Conservation (phyloP, 1,140 invertebrate genomes). For the Meloidogyne floridensis region DNA sequence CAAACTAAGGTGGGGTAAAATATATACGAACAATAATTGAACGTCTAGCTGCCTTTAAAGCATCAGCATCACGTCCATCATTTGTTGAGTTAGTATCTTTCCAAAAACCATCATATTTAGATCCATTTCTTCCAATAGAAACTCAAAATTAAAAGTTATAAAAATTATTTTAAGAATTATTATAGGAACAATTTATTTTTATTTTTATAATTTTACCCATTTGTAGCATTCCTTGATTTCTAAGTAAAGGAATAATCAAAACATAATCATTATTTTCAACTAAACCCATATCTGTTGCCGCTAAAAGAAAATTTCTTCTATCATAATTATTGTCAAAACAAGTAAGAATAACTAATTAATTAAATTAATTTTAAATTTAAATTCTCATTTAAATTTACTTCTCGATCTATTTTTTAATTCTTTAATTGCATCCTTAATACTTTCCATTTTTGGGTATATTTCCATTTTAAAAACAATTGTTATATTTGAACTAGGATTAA, state of each 20-base stretch:
- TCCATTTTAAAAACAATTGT: conserved; percentile 20
- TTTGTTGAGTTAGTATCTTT: conserved; percentile 33
- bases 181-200: background rate
- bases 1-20: background rate
- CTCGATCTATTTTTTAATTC: conserved; percentile 26
- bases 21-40: conserved; percentile 34
- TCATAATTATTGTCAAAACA: conserved; percentile 43
- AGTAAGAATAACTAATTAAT: conserved; percentile 38
- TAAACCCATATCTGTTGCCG: conserved; percentile 38
- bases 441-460: conserved; percentile 9
- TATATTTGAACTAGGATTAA: conserved; percentile 17
- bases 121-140: conserved; percentile 3
- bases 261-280: conserved; percentile 43
- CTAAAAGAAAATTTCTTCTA: conserved; percentile 42
- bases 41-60: conserved; percentile 25
- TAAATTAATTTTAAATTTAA: background rate
- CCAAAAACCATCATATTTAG: conserved; percentile 33
- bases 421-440: conserved; percentile 33
- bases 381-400: conserved; percentile 22
- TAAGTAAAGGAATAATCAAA: conserved; percentile 39
- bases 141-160: background rate
- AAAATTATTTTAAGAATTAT: too few species aligned
- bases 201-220: conserved; percentile 27
- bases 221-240: conserved; percentile 47
- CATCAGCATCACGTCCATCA: conserved; percentile 42